These are phyloP conservation scores for Siderastrea siderea DNA, from an alignment of 92 coral and sea anemone species.

Conservation along the genomic window DNA sequence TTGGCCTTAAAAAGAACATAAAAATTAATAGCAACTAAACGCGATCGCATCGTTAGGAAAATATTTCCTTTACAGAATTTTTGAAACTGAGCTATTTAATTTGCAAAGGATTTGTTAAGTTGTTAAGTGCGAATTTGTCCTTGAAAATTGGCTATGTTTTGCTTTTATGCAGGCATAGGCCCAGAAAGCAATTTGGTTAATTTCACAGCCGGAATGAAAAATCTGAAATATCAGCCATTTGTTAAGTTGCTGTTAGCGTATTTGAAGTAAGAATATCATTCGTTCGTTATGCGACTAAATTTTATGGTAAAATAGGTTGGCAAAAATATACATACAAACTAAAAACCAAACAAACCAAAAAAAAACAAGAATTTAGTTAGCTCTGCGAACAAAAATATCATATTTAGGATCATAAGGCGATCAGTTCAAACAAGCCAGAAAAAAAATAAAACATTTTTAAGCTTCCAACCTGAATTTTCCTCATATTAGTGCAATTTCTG, in stretches of 20 bases:
- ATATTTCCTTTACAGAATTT: background rate
- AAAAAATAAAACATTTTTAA: too few species aligned
- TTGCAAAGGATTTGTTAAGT: constrained; percentile 29
- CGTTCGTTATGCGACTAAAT: background rate
- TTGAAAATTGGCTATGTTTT: background rate
- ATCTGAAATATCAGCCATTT: background rate
- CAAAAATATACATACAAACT: too few species aligned
- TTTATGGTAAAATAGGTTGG: too few species aligned
- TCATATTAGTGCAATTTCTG: background rate
- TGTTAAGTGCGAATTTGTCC: background rate
- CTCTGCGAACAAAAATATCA: too few species aligned
- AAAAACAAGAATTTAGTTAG: too few species aligned
- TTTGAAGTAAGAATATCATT: background rate
- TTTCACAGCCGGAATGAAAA: background rate
- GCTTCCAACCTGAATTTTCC: too few species aligned
- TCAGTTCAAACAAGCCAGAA: too few species aligned
- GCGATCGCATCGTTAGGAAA: background rate
- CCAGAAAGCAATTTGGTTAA: background rate
- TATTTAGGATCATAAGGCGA: too few species aligned
- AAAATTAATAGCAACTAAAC: background rate
- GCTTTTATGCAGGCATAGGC: background rate
- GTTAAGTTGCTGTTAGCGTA: background rate
- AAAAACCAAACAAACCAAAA: too few species aligned
- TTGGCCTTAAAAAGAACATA: background rate
- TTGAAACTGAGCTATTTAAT: background rate